A percentile compares a stretch with the other conserved stretches of the same genome.
Conservation (phyloP, 1,140 invertebrate genomes). For the Macrobrachium nipponense region DNA sequence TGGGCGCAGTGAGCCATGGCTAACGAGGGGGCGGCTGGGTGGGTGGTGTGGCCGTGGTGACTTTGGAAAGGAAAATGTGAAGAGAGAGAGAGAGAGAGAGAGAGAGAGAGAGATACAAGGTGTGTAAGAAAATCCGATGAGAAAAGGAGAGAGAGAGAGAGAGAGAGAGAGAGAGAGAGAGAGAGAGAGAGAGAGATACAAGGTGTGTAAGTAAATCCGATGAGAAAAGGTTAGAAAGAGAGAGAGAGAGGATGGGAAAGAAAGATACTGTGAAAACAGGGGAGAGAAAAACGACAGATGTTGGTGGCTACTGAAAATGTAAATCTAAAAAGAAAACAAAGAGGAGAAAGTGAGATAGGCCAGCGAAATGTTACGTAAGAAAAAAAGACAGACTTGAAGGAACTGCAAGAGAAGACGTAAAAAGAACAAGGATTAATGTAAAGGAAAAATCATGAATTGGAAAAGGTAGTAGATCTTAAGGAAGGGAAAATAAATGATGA, state of each 20-base stretch:
- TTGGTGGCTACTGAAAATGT: no score
- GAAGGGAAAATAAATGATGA: background rate
- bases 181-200: background rate
- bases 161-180: background rate
- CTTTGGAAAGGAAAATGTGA: no score
- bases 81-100: background rate
- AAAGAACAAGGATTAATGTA: background rate
- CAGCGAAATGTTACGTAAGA: no score
- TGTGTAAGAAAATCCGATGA: no score
- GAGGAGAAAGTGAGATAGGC: no score
- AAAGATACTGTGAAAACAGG: background rate
- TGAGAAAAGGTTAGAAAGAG: no score
- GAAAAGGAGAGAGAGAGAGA: background rate
- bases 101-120: background rate
- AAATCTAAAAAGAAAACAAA: no score
- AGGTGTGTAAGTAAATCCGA: no score
- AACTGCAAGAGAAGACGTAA: background rate
- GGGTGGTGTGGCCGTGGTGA: no score
- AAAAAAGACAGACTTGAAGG: no score
- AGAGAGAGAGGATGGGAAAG: background rate
- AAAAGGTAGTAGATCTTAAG: background rate
- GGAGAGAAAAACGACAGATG: background rate
- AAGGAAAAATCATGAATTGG: background rate
- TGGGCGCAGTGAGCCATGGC: constrained; percentile 10
- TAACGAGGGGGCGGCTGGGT: constrained; percentile 3